A percentile compares a stretch with the other conserved stretches of the same genome.
Evolutionary conservation across 2,797 vertebrate species (phyloP).

Genomic region (Prunella strophiata): DNA sequence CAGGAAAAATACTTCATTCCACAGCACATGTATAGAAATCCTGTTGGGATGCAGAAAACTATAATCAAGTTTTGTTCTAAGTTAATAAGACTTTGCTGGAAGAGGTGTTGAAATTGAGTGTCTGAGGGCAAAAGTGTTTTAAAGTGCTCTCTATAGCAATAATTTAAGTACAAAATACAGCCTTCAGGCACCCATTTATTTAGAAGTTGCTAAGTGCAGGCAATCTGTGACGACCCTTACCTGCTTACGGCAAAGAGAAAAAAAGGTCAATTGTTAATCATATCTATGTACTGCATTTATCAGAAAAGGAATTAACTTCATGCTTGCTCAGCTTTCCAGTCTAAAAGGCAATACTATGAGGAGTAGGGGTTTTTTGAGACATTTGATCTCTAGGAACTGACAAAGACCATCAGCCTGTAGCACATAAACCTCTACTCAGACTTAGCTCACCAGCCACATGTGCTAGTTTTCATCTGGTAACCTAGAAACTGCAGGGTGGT

Average conservation of each 20-base stretch:
- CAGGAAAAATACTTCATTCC: background rate
- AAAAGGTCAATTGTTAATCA: background rate
- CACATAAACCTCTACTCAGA: background rate
- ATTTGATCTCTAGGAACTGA: background rate
- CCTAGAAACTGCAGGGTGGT: background rate
- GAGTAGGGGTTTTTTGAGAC: background rate
- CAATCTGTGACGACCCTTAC: background rate
- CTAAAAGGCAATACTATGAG: background rate
- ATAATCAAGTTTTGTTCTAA: background rate
- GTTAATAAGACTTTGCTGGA: background rate
- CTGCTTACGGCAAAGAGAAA: background rate
- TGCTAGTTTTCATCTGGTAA: background rate
- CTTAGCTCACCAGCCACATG: background rate
- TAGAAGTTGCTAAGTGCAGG: background rate
- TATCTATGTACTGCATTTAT: background rate
- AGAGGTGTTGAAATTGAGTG: background rate
- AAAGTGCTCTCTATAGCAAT: constrained; percentile 29
- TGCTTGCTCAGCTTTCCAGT: background rate
- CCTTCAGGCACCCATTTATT: background rate
- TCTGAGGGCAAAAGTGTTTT: background rate
- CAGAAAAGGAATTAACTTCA: background rate
- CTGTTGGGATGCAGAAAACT: background rate
- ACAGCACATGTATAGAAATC: background rate
- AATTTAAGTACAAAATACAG: background rate
- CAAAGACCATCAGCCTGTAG: background rate